Conservation (phyloP, 1,140 invertebrate genomes). For the Hylaeus anthracinus region DNA sequence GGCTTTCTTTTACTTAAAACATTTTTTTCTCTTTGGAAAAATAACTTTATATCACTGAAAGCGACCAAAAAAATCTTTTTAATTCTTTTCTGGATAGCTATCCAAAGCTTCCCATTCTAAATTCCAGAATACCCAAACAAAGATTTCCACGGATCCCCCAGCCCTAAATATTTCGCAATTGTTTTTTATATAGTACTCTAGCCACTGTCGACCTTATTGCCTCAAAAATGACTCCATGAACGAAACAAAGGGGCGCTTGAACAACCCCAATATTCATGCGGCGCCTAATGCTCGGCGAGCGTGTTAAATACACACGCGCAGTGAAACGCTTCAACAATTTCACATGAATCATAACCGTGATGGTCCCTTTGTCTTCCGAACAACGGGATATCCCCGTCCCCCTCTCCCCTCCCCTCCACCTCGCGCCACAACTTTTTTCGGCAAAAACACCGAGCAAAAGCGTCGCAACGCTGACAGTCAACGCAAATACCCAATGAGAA, state of each 20-base stretch:
- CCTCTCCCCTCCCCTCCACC: too few species aligned
- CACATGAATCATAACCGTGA: constrained; percentile 29
- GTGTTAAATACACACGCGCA: neutral
- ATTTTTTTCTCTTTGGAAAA: too few species aligned
- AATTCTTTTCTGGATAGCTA: too few species aligned
- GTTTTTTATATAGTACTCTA: neutral
- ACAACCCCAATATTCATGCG: neutral
- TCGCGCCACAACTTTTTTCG: constrained; percentile 1
- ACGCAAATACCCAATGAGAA: constrained; percentile 43
- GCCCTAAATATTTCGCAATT: neutral
- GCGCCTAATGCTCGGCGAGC: neutral
- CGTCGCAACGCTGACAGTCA: constrained; percentile 7
- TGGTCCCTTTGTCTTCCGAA: neutral
- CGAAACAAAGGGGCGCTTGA: neutral
- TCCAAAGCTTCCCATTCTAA: too few species aligned
- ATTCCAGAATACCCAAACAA: neutral
- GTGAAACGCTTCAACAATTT: constrained; percentile 23
- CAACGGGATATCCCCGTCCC: neutral
- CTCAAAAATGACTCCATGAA: neutral
- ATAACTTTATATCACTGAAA: too few species aligned
- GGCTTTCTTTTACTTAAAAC: too few species aligned
- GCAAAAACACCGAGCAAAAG: constrained; percentile 1
- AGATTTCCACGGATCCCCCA: neutral
- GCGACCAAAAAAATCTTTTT: too few species aligned
- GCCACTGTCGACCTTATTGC: neutral